Evolutionary conservation across 2,113 vertebrate genomes (phyloP).

Genomic region (Okapia johnstoni): DNA sequence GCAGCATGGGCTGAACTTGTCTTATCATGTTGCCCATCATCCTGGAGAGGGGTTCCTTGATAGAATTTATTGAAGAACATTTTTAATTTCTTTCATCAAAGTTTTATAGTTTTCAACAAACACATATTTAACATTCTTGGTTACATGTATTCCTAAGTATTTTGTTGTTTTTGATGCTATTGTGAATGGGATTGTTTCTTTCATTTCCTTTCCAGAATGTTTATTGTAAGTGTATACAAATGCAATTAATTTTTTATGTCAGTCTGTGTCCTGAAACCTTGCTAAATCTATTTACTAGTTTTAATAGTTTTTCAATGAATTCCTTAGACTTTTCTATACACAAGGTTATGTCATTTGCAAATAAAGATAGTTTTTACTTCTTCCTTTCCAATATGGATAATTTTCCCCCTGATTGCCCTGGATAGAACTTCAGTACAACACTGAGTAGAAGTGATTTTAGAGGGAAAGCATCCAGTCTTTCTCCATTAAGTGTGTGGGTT

Average conservation of each 20-base stretch:
- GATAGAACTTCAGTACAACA: not conserved
- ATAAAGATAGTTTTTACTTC: not conserved
- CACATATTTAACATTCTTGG: not conserved
- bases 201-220: not conserved
- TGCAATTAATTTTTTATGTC: not conserved
- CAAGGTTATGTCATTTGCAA: not conserved
- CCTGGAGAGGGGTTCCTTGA: not conserved
- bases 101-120: not conserved
- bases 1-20: not conserved
- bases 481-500: not conserved
- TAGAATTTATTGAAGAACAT: not conserved
- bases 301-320: not conserved
- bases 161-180: not conserved
- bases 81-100: not conserved
- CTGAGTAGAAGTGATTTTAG: not conserved
- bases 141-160: not conserved
- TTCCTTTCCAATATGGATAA: not conserved
- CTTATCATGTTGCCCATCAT: not conserved
- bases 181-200: not conserved
- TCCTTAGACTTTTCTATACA: not conserved
- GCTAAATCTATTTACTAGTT: not conserved
- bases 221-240: not conserved
- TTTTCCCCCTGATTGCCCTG: not conserved
- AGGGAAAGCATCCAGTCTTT: not conserved
- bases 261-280: not conserved